Percentiles rank a stretch among this genome's conserved stretches.
Evolutionary conservation across 2,797 vertebrate species (phyloP).

Genomic region (Brotula barbata): DNA sequence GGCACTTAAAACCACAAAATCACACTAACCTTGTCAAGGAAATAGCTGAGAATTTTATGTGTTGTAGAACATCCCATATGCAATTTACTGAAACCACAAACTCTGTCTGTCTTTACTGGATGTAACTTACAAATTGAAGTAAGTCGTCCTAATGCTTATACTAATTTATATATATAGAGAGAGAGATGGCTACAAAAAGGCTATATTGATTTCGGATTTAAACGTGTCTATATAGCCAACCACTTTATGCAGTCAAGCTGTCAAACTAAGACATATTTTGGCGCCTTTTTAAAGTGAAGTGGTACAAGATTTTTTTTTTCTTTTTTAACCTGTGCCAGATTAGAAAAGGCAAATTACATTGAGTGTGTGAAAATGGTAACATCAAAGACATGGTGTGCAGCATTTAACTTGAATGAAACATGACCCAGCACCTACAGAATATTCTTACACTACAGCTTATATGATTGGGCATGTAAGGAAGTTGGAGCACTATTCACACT

Average conservation of each 20-base stretch:
- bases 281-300: not conserved
- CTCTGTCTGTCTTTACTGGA: not conserved
- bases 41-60: slow-evolving; percentile 8
- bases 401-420: slow-evolving; percentile 22
- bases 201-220: too few species aligned
- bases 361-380: slow-evolving; percentile 17
- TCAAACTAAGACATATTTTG: too few species aligned
- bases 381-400: slow-evolving; percentile 20
- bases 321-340: too few species aligned
- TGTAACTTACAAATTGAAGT: not conserved
- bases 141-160: too few species aligned
- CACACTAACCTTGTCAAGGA: not conserved
- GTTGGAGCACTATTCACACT: slow-evolving; percentile 8
- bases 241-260: too few species aligned
- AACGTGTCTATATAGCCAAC: too few species aligned
- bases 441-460: slow-evolving; percentile 22
- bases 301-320: slow-evolving; percentile 9
- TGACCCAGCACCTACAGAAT: slow-evolving; percentile 5
- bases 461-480: slow-evolving; percentile 5
- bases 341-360: too few species aligned
- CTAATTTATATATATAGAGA: too few species aligned
- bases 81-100: not conserved
- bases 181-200: too few species aligned
- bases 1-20: not conserved
- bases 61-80: not conserved